Base-by-base conservation (phyloP, 2,113 vertebrate genomes). In the Gymnogyps californianus region DNA sequence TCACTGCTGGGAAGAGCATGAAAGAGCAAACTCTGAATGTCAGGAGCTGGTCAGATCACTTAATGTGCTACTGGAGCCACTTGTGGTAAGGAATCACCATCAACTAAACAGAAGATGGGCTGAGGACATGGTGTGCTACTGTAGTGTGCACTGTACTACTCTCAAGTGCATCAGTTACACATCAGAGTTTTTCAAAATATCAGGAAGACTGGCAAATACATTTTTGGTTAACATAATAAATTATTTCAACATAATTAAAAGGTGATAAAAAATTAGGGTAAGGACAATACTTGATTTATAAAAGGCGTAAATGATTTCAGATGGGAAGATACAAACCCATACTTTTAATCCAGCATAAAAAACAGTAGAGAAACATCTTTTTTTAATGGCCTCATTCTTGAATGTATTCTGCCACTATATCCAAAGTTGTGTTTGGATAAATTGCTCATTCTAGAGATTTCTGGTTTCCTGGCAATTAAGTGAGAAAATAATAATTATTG, bases 391-490 rank as follows among this genome's bases (percentile, higher is more conserved):
- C 15, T 93, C 25, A 44, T 57, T 74, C 77, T 91, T 83, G 66
- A 93, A 87, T 61, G 12, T 59, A 55, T 69, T 96, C 58, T 69
- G 29, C 32, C 40, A 76, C 34, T 91, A 62, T 38, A 87, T 52
- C 10, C 49, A 65, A 91, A 91, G 10, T 15, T 83, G 7, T 46
- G 16, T 67, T 88, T 89, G 69, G 49, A 62, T 72, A 87, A 83
- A 97, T 79, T 80, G 49, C 18, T n/a, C 9, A 17, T 95, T 80
- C 38, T 89, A 78, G 62, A 93, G n/a, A 76, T 87, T 94, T 87
- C 62, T 93, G 16, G 17, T 80, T 96, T 90, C 62, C 78, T 84
- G 51, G 82, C 46, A 94, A 87, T 88, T 91, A 87, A 87, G 38
- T 0, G 2, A 69, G 89, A 84, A 96, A 93, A 91, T 79, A 96